Conservation (phyloP, 2,113 vertebrate species). For the Pimephales promelas region DNA sequence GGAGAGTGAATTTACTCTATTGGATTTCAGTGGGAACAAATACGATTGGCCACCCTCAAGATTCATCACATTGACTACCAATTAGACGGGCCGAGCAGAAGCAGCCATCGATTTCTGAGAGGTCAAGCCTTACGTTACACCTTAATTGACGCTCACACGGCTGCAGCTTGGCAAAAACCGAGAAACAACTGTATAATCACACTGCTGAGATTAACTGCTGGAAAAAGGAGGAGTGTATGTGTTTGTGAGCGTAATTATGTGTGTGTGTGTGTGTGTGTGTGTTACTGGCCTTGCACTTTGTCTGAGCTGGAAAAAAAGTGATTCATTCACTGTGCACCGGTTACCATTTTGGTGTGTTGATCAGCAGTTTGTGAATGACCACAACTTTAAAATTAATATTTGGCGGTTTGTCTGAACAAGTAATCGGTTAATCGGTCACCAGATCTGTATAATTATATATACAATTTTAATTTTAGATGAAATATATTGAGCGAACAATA, state of each 20-base stretch:
- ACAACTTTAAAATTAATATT: not conserved
- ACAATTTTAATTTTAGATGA: not conserved
- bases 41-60: slow-evolving; percentile 42
- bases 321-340: not conserved
- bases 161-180: slow-evolving; percentile 17
- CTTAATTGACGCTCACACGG: slow-evolving; percentile 43
- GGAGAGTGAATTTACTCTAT: slow-evolving; percentile 49
- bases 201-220: slow-evolving; percentile 31
- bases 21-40: slow-evolving; percentile 54
- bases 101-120: slow-evolving; percentile 45
- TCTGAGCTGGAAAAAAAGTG: slow-evolving; percentile 8
- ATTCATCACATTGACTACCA: slow-evolving; percentile 50
- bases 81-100: slow-evolving; percentile 32
- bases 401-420: not conserved
- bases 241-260: not conserved
- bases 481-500: not conserved
- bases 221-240: slow-evolving; percentile 2
- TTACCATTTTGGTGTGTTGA: not conserved
- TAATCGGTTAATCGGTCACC: not conserved
- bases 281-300: slow-evolving; percentile 14
- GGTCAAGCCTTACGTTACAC: slow-evolving; percentile 39
- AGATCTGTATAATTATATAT: not conserved
- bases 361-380: not conserved
- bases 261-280: too few relatives aligned
- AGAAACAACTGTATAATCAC: slow-evolving; percentile 29